Evolutionary conservation across 2,888 invertebrate genomes (phyloP).

Genomic region (Erpobdella octoculata): DNA sequence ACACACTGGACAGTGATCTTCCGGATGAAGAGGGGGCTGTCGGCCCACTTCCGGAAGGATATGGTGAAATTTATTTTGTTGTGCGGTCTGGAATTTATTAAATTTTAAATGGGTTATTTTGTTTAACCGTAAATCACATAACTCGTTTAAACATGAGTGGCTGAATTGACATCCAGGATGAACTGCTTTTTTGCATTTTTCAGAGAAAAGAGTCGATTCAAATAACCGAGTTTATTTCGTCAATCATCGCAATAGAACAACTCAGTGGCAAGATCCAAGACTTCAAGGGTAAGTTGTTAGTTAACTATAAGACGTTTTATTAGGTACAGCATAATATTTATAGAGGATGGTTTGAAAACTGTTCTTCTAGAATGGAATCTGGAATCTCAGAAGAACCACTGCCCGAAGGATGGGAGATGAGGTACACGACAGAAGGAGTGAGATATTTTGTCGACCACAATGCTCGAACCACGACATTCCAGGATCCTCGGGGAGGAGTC

Average conservation of each 20-base stretch:
- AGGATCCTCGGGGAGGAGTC: constrained; percentile 82
- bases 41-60: constrained; percentile 79
- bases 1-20: constrained; percentile 21
- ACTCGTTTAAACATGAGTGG: too few relatives aligned
- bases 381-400: constrained; percentile 46
- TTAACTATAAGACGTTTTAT: neutral
- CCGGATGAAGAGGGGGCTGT: constrained; percentile 60
- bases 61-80: too few relatives aligned
- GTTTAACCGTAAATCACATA: too few relatives aligned
- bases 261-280: constrained; percentile 98
- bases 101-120: too few relatives aligned
- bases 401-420: constrained; percentile 83
- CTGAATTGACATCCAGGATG: too few relatives aligned
- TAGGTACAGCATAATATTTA: neutral
- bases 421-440: constrained; percentile 81
- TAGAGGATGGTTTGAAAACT: neutral
- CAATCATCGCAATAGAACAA: constrained; percentile 95
- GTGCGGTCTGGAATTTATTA: too few relatives aligned
- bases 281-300: constrained; percentile 71
- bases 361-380: neutral
- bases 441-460: constrained; percentile 98
- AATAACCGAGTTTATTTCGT: constrained; percentile 70
- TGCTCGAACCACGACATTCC: constrained; percentile 90
- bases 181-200: neutral
- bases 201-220: constrained; percentile 49